Percentiles rank a stretch among this genome's conserved stretches.
These are phyloP conservation scores for Mesorhabditis spiculigera DNA, from an alignment of 2,888 invertebrate genomes.

Conservation along the genomic window DNA sequence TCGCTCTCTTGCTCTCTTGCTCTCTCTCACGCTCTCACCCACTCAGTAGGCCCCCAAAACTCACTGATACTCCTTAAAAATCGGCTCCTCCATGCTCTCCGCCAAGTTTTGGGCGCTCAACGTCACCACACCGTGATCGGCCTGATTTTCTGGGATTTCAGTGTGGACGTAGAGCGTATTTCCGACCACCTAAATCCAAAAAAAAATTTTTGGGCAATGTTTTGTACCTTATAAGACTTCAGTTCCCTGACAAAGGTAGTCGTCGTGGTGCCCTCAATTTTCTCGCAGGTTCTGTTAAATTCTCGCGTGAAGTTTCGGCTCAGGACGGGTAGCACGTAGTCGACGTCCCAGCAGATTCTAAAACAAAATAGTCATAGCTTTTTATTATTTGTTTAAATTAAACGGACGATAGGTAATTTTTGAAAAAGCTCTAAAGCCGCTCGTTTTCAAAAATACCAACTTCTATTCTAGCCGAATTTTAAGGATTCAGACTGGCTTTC, in stretches of 20 bases:
- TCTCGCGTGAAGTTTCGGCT: conserved; percentile 25
- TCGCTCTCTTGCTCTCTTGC: too few species aligned
- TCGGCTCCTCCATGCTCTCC: conserved; percentile 17
- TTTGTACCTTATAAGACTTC: conserved; percentile 23
- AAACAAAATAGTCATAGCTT: too few species aligned
- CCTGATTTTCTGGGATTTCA: conserved; percentile 16
- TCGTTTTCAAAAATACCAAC: too few species aligned
- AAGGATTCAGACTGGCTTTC: too few species aligned
- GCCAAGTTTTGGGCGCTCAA: conserved; percentile 24
- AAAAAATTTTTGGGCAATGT: not conserved
- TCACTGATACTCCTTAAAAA: not conserved
- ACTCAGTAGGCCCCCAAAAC: too few species aligned
- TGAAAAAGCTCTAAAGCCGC: too few species aligned
- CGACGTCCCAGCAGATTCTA: conserved; percentile 48
- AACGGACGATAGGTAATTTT: too few species aligned
- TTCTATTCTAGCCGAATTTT: too few species aligned
- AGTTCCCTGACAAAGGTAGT: conserved; percentile 32
- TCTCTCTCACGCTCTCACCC: too few species aligned
- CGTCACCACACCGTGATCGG: conserved; percentile 30
- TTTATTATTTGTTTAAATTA: too few species aligned
- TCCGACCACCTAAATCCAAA: conserved; percentile 9
- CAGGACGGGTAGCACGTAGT: conserved; percentile 16
- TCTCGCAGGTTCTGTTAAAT: conserved; percentile 37
- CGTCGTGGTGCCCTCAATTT: conserved; percentile 33
- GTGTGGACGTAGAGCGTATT: conserved; percentile 32